These are phyloP conservation scores for Microtus richardsoni DNA, from an alignment of 2,113 vertebrate genomes.

Conservation along the genomic window DNA sequence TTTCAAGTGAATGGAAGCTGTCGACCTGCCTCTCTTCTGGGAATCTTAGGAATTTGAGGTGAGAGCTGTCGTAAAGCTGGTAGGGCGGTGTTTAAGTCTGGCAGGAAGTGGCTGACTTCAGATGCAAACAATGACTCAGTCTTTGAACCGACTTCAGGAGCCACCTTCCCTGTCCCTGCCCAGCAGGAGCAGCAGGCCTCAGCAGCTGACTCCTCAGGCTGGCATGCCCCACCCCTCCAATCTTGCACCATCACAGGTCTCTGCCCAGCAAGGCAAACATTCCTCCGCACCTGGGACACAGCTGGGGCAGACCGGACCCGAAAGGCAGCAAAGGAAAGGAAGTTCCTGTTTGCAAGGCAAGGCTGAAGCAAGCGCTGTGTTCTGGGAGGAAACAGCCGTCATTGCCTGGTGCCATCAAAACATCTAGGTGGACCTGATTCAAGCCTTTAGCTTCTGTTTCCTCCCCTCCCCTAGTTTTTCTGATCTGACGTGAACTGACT, in stretches of 20 bases:
- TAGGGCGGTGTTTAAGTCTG: background rate
- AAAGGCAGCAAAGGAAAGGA: background rate
- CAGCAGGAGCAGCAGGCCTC: background rate
- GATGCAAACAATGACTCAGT: background rate
- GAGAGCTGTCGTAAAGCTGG: background rate
- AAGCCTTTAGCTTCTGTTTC: background rate
- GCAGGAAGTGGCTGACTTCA: background rate
- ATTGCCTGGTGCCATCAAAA: background rate
- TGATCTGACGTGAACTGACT: background rate
- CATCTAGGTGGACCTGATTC: background rate
- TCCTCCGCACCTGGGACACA: background rate
- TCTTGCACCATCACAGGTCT: background rate
- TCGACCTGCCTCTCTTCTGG: background rate
- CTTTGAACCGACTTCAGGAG: conserved; percentile 37
- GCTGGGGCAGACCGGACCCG: background rate
- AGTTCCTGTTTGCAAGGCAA: background rate
- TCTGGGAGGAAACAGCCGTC: background rate
- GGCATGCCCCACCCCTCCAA: background rate
- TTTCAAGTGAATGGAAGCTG: background rate
- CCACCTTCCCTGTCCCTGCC: background rate
- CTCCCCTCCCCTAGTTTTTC: background rate
- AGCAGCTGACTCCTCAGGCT: background rate
- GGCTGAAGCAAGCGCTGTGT: too few relatives aligned
- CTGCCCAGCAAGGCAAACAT: background rate
- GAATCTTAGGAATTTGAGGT: background rate